Conservation (phyloP, 53 echinoderm and acorn worm species). For the Pentamera pediparva region DNA sequence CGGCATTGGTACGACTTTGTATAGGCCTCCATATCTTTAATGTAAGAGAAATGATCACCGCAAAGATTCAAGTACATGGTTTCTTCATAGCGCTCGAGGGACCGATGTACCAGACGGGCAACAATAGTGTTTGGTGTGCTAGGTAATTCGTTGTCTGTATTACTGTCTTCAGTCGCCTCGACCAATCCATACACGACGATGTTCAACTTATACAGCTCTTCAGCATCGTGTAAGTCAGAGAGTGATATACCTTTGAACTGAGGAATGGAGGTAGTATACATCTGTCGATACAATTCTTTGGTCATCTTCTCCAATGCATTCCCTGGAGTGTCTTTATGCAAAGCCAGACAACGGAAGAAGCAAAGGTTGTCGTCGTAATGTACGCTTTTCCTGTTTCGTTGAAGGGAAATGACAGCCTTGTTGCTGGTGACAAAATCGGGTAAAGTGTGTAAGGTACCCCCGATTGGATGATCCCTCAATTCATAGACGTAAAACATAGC, state of each 20-base stretch:
- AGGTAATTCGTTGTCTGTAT: neutral
- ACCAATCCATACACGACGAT: neutral
- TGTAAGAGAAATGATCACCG: constrained; percentile 42
- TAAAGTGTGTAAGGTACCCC: neutral
- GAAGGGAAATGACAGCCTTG: neutral
- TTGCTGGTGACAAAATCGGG: neutral
- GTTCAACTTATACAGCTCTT: neutral
- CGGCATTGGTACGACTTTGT: constrained; percentile 15
- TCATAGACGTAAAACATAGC: constrained; percentile 22
- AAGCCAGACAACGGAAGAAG: neutral
- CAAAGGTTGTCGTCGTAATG: neutral
- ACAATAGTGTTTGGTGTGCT: neutral
- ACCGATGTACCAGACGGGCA: constrained; percentile 27
- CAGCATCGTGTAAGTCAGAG: neutral
- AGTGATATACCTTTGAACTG: neutral
- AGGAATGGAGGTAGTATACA: neutral
- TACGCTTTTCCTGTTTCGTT: neutral
- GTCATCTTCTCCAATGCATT: neutral
- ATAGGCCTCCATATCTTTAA: constrained; percentile 29
- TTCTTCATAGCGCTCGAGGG: neutral
- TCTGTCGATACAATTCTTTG: neutral
- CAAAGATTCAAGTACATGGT: constrained; percentile 38
- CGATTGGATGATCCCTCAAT: constrained; percentile 24
- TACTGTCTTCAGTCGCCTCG: neutral
- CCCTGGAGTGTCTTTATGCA: neutral